Conservation (phyloP, 2,888 invertebrate genomes). For the Campoplex nolae region DNA sequence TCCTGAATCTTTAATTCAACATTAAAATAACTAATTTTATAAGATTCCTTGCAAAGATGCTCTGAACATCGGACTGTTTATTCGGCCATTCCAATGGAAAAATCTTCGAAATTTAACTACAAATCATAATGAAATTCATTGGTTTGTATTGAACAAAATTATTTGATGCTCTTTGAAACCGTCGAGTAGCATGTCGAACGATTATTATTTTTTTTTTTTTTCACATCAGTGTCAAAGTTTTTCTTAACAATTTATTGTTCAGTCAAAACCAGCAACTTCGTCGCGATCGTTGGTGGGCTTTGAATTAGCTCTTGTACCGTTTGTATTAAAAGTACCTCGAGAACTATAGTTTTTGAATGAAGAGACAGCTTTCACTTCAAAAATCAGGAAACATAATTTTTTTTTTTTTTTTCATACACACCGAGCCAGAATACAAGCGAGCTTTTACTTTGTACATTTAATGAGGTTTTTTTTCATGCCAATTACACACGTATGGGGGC, state of each 20-base stretch:
- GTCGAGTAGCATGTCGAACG: too few relatives aligned
- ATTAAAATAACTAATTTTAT: background rate
- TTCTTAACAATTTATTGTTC: background rate
- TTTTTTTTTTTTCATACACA: conserved; percentile 1
- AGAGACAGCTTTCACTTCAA: background rate
- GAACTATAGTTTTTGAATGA: background rate
- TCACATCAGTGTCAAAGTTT: background rate
- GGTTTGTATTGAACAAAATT: background rate
- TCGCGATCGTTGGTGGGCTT: background rate
- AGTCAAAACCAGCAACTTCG: background rate
- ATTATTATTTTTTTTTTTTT: background rate
- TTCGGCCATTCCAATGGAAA: background rate
- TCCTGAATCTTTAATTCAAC: background rate
- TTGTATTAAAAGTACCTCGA: background rate
- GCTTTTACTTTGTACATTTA: background rate
- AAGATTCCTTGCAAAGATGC: background rate
- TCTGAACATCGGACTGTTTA: background rate
- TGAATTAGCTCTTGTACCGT: background rate
- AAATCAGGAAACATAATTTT: background rate
- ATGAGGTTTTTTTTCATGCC: conserved; percentile 8
- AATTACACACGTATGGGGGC: background rate
- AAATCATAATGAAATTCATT: background rate
- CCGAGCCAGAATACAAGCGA: background rate
- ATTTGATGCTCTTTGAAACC: background rate
- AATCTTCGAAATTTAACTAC: background rate